Base-by-base conservation (phyloP, 2,113 vertebrate species). In the Lepisosteus osseus region DNA sequence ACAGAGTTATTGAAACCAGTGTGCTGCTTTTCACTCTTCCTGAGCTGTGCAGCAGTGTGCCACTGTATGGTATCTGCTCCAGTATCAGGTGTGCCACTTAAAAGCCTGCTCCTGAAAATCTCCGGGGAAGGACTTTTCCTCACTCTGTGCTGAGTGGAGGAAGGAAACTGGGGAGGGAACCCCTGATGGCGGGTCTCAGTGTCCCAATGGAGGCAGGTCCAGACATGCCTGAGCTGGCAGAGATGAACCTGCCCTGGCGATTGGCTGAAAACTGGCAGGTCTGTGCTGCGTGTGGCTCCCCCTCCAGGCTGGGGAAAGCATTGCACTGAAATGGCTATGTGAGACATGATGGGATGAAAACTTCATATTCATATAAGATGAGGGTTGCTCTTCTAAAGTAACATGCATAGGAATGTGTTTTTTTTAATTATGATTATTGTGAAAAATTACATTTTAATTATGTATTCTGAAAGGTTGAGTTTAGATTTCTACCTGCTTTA, bases 151-250 rank as follows among this genome's bases (percentile, higher is more conserved):
- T 56, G 72, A 61, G 12, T 43, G 75, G 72, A 74, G 70, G 67
- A 79, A 79, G 64, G 72, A 78, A 71, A 67, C 72, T 8, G 68
- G 67, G 68, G 72, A 63, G 61, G 65, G 71, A 74, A 76, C n/a
- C 57, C 54, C 71, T 79, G 77, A 75, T 69, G 14, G 65, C 5
- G 0, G 61, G 67, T 74, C 78, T 69, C 80, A 69, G 75, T 65
- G 74, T 81, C 78, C 12, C 54, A 44, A 69, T 1, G 14, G 15
- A 70, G 86, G 81, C 95, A 90, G 86, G 94, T 79, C 89, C 42
- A 54, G 88, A 74, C 94, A 88, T 74, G 92, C 77, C 80, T 13
- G 67, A 73, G 59, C 59, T 72, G 74, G 81, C 77, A 72, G 72
- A 67, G 77, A 9, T 72, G 77, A 77, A 70, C 70, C 74, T 29